Percentiles rank a stretch among this genome's conserved stretches.
Conservation (phyloP, 2,797 vertebrate genomes). For the Oreochromis grahami region DNA sequence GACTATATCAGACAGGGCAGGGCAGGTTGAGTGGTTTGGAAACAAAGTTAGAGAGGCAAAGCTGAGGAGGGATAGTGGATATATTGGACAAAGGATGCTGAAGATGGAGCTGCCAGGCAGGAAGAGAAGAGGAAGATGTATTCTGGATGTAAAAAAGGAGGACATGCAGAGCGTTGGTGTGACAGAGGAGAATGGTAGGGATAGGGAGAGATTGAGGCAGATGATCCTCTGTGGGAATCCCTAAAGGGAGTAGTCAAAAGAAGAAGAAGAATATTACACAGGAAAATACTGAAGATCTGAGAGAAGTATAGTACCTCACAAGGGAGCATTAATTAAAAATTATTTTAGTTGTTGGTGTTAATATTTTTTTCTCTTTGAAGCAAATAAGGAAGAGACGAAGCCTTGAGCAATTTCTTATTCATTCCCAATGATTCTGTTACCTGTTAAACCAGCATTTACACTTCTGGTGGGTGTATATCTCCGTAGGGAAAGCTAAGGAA, state of each 20-base stretch:
- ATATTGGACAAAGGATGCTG: not conserved
- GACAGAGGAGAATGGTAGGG: not conserved
- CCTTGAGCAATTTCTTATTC: not conserved
- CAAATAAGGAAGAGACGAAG: not conserved
- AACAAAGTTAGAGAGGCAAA: not conserved
- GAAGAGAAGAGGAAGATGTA: not conserved
- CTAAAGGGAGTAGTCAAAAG: not conserved
- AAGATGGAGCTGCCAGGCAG: not conserved
- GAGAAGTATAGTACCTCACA: not conserved
- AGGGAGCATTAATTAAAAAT: slow-evolving; percentile 44
- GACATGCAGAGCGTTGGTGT: not conserved
- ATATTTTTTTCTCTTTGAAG: slow-evolving; percentile 5
- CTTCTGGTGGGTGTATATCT: not conserved
- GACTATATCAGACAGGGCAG: not conserved
- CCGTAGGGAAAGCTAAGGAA: not conserved
- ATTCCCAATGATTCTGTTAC: not conserved
- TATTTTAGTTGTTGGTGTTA: slow-evolving; percentile 1
- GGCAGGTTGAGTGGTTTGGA: not conserved
- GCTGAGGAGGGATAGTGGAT: not conserved
- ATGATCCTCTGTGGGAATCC: not conserved
- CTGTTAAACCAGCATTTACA: not conserved
- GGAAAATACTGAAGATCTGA: slow-evolving; percentile 27
- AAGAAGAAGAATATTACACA: not conserved
- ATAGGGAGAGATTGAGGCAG: not conserved
- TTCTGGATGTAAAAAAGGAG: not conserved